Base-by-base conservation (phyloP, 2,888 invertebrate genomes). In the Heteromurus nitidus region DNA sequence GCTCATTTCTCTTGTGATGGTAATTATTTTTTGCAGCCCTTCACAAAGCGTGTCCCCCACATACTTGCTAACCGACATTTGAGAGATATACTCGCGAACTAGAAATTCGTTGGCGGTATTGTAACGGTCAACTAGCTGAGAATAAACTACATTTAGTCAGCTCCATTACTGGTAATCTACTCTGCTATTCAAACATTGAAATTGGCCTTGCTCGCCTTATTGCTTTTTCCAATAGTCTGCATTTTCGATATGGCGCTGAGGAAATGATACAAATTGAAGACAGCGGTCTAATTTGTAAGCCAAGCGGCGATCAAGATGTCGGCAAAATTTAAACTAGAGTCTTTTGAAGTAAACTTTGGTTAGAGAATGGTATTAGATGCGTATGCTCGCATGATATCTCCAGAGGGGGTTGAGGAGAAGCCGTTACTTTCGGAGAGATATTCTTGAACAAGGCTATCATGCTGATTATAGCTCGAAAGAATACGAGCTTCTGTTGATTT, bases 341-440 rank as follows among this genome's bases (percentile, higher is more conserved):
- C n/a, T 47, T 13, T 47, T 47, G 47, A 47, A n/a, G 7, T 13
- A n/a, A 9, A 36, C 13, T 47, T 22, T 22, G 53, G 22, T 53
- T 31, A 60, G 26, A 28, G 50, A n/a, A n/a, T n/a, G n/a, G n/a
- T n/a, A n/a, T n/a, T n/a, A n/a, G 60, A 31, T 2, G 20, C 18
- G 20, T 7, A 18, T 20, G 31, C 18, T 7, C 28, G 18, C 18
- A 7, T 60, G 31, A n/a, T n/a, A 64, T 64, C 64, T 64, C 36
- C 42, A 42, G 64, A 28, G 64, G 64, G 36, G 24, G 36, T 55
- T 55, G 22, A 42, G 24, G 2, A 42, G n/a, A 44, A 22, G 64
- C 64, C 64, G 64, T 64, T 64, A 64, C n/a, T 11, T 64, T 64
- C 9, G 24, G 44, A 24, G 64, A 64, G 44, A 55, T 55, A 22